A percentile compares a stretch with the other conserved stretches of the same genome.
Conservation (phyloP, 2,797 vertebrate species). For the Esox lucius region DNA sequence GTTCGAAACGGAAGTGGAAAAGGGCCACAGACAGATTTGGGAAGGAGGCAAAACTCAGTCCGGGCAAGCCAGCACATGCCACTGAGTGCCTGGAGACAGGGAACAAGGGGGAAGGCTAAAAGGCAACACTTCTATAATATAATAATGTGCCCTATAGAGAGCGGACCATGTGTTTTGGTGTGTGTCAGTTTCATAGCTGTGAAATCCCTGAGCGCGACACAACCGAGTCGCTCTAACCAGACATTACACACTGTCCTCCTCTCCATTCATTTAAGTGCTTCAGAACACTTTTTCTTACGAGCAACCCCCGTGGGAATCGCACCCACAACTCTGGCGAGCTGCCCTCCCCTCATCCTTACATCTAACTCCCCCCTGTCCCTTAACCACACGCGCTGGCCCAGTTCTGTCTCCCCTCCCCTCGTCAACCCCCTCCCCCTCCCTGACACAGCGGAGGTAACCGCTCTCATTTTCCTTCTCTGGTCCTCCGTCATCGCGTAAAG, state of each 20-base stretch:
- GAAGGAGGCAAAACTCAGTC: slow-evolving; percentile 49
- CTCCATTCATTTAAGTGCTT: neutral
- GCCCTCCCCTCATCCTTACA: neutral
- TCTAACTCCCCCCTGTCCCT: neutral
- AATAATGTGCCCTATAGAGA: too few relatives aligned
- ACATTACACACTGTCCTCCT: neutral
- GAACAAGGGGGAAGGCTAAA: neutral
- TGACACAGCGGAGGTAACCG: slow-evolving; percentile 45
- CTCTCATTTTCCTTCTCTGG: slow-evolving; percentile 43
- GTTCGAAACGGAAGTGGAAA: neutral
- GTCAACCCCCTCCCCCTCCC: slow-evolving; percentile 21
- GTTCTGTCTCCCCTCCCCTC: slow-evolving; percentile 6
- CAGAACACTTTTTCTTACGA: too few relatives aligned
- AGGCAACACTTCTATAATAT: too few relatives aligned
- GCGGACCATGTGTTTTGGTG: neutral
- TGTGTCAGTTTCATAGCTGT: neutral
- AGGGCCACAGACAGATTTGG: slow-evolving; percentile 26
- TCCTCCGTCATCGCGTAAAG: slow-evolving; percentile 55
- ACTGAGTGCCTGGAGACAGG: slow-evolving; percentile 22
- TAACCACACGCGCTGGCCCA: slow-evolving; percentile 25
- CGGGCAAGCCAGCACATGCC: slow-evolving; percentile 18
- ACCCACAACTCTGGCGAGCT: neutral
- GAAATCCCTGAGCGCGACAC: neutral
- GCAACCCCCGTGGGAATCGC: too few relatives aligned
- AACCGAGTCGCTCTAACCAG: slow-evolving; percentile 2